A percentile compares a stretch with the other conserved stretches of the same genome.
Conservation (phyloP, 2,113 vertebrate species). For the Cavia porcellus region DNA sequence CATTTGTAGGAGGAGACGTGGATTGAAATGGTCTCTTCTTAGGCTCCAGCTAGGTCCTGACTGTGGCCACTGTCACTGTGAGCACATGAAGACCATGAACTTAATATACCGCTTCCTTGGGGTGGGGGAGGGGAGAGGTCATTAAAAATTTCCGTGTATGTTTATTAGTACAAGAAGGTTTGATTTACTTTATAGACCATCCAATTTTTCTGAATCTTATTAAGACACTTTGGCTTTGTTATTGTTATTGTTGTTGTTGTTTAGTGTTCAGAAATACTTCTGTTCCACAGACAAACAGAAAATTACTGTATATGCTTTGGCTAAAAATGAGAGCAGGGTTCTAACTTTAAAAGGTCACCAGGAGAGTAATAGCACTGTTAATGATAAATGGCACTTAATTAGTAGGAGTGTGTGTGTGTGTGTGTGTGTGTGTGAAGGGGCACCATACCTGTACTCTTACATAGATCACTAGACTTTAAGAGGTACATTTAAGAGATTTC, state of each 20-base stretch:
- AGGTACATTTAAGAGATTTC: not conserved
- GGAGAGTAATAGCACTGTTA: not conserved
- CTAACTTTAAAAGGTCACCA: constrained; percentile 7
- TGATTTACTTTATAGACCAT: not conserved
- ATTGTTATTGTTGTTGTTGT: not conserved
- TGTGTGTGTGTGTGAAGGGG: not conserved
- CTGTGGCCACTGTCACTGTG: not conserved
- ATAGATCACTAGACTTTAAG: not conserved
- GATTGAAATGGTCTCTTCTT: not conserved
- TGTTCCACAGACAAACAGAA: not conserved
- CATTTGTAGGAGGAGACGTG: not conserved
- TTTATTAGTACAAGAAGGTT: not conserved
- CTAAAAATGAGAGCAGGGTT: not conserved
- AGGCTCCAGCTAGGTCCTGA: not conserved
- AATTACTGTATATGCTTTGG: not conserved
- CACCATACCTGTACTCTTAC: not conserved
- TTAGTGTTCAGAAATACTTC: not conserved
- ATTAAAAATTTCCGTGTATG: not conserved
- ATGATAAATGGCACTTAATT: not conserved
- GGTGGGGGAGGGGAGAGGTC: not conserved
- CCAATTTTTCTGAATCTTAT: not conserved
- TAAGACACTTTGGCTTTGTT: not conserved
- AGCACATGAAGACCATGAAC: not conserved
- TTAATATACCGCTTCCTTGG: not conserved
- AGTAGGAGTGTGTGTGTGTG: not conserved